Conservation (phyloP, 2,113 vertebrate genomes). For the Herpetotheres cachinnans region DNA sequence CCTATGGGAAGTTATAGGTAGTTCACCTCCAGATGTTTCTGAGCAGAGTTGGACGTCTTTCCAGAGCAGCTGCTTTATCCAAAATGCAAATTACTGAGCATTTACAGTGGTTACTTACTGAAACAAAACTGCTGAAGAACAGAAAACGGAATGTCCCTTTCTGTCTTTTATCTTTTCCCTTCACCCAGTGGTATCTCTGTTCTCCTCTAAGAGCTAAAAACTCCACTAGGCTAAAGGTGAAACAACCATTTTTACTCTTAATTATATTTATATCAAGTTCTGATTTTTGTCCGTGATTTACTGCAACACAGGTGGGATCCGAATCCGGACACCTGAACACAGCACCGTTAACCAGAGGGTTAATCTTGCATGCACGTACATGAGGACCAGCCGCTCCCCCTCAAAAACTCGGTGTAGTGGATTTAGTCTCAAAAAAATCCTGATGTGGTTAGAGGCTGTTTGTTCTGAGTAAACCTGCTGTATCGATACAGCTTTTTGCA, state of each 20-base stretch:
- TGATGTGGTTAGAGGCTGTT: neutral
- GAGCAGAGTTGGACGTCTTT: neutral
- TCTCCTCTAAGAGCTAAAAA: neutral
- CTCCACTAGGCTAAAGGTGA: neutral
- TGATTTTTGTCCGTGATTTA: neutral
- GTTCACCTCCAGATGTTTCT: neutral
- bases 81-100: neutral
- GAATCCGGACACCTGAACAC: neutral
- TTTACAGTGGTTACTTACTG: neutral
- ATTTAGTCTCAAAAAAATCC: neutral
- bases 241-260: neutral
- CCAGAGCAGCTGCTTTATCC: neutral
- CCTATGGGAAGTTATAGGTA: neutral
- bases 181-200: neutral
- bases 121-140: neutral
- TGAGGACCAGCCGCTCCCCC: rapidly evolving
- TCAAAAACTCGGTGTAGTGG: neutral
- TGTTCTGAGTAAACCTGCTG: neutral
- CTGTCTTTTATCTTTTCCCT: neutral
- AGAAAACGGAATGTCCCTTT: neutral
- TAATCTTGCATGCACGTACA: neutral
- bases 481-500: neutral
- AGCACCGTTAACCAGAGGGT: neutral
- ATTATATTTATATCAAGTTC: neutral
- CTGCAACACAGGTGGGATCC: neutral